Evolutionary conservation across 2,797 vertebrate genomes (phyloP).

Genomic region (Antennarius maculatus): DNA sequence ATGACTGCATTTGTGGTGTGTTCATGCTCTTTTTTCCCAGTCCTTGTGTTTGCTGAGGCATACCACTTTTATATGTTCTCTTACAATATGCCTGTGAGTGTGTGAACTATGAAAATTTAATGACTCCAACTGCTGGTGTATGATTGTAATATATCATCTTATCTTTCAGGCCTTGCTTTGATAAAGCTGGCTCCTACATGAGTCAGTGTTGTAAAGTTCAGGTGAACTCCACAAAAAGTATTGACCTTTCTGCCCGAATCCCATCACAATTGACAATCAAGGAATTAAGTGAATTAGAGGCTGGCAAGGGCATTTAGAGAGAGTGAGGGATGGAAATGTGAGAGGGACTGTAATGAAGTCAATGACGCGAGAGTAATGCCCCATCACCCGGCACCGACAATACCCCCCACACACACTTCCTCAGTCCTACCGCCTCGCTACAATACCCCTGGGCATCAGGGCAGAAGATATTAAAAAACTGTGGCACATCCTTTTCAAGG

Average conservation of each 20-base stretch:
- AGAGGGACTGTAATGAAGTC: conserved; percentile 79
- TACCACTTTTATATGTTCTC: conserved; percentile 38
- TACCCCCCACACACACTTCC: conserved; percentile 51
- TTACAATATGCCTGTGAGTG: conserved; percentile 51
- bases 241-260: conserved; percentile 77
- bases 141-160: conserved; percentile 45
- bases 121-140: conserved; percentile 53
- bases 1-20: conserved; percentile 27
- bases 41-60: conserved; percentile 61
- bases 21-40: conserved; percentile 33
- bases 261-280: conserved; percentile 79
- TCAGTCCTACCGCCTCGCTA: conserved; percentile 59
- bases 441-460: conserved; percentile 71
- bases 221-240: conserved; percentile 57
- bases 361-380: conserved; percentile 81
- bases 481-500: conserved; percentile 77
- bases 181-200: conserved; percentile 25
- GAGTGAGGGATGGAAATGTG: conserved; percentile 72
- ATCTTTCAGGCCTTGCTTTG: conserved; percentile 18
- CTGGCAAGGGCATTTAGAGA: conserved; percentile 73
- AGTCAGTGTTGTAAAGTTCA: conserved; percentile 65
- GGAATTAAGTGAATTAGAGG: conserved; percentile 80
- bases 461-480: conserved; percentile 77
- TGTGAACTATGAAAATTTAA: conserved; percentile 66
- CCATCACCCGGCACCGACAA: conserved; percentile 71